phyloP scores from a whole-genome alignment of 1,140 invertebrate species.

The Ips typographus region DNA sequence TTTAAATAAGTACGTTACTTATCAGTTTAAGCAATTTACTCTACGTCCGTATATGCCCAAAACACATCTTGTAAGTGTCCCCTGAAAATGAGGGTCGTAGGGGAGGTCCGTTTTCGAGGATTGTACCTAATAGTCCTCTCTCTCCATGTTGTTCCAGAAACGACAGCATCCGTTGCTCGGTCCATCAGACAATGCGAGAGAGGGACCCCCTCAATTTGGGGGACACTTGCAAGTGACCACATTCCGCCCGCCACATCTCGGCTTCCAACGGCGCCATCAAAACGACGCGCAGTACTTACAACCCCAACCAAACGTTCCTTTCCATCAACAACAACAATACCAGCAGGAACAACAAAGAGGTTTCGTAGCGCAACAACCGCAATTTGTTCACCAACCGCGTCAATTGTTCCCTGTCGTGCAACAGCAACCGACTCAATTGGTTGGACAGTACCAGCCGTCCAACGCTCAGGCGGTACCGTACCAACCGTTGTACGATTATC shows the following conservation, averaged over 20 bases:
- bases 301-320: conserved; percentile 30
- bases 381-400: conserved; percentile 37
- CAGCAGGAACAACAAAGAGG: conserved; percentile 31
- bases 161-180: conserved; percentile 39
- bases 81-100: conserved; percentile 10
- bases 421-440: conserved; percentile 42
- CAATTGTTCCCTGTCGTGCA: conserved; percentile 27
- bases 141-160: conserved; percentile 51
- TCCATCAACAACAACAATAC: conserved; percentile 33
- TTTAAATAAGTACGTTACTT: neutral
- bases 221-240: conserved; percentile 49
- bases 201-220: conserved; percentile 43
- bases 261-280: conserved; percentile 29
- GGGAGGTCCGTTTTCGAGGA: neutral
- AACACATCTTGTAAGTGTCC: conserved; percentile 21
- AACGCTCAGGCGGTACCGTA: conserved; percentile 38
- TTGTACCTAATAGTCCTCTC: conserved; percentile 2
- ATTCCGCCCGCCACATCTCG: conserved; percentile 42
- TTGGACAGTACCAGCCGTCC: conserved; percentile 29
- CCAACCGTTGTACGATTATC: conserved; percentile 39
- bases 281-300: conserved; percentile 13
- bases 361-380: conserved; percentile 32
- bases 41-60: neutral
- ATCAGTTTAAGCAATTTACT: neutral
- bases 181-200: conserved; percentile 38